Conservation (phyloP, 2,113 vertebrate species). For the Pao palembangensis region DNA sequence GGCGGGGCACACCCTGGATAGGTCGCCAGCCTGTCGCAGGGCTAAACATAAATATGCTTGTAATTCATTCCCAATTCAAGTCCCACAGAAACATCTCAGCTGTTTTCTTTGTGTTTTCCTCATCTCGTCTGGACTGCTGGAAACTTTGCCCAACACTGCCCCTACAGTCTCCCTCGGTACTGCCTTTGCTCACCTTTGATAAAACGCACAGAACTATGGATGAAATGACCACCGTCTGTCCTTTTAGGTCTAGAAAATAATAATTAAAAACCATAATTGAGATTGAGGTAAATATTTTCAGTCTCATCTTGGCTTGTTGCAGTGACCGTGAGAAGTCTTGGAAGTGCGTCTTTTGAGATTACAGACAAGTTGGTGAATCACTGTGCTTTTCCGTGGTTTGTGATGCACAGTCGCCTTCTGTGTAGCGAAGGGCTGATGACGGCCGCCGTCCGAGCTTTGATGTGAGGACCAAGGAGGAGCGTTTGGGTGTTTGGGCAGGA, state of each 20-base stretch:
- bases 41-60: too few relatives aligned
- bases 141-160: too few relatives aligned
- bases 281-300: slow-evolving; percentile 12
- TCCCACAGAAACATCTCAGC: not conserved
- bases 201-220: too few relatives aligned
- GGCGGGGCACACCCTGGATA: too few relatives aligned
- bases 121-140: too few relatives aligned
- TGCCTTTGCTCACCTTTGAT: too few relatives aligned
- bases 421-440: slow-evolving; percentile 39
- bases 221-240: too few relatives aligned
- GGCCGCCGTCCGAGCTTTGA: slow-evolving; percentile 68
- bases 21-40: too few relatives aligned
- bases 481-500: slow-evolving; percentile 75
- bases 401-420: slow-evolving; percentile 59
- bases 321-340: slow-evolving; percentile 16
- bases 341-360: slow-evolving; percentile 48
- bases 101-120: too few relatives aligned
- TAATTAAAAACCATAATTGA: not conserved
- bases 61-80: too few relatives aligned
- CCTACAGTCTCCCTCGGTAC: too few relatives aligned
- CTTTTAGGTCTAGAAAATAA: too few relatives aligned
- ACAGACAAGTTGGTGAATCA: slow-evolving; percentile 12
- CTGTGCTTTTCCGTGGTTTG: slow-evolving; percentile 26
- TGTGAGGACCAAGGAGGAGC: slow-evolving; percentile 61
- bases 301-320: slow-evolving; percentile 5